phyloP scores from a whole-genome alignment of 2,113 vertebrate genomes.

The Lophura nycthemera region DNA sequence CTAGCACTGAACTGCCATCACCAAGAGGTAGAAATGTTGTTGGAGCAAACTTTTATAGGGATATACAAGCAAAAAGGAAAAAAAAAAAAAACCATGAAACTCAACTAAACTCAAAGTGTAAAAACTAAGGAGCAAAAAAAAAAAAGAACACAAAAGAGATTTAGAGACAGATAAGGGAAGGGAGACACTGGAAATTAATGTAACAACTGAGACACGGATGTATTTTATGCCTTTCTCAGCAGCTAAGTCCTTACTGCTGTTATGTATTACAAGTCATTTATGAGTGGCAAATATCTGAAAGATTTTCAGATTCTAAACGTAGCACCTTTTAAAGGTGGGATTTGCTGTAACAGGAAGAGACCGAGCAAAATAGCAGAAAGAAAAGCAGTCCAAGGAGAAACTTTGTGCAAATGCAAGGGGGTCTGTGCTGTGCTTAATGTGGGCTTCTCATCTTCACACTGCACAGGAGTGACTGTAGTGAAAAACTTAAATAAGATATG shows the following conservation, averaged over 20 bases:
- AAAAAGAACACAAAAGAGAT: not conserved
- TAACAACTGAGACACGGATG: not conserved
- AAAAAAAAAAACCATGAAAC: not conserved
- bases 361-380: not conserved
- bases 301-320: not conserved
- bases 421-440: not conserved
- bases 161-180: not conserved
- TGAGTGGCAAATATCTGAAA: not conserved
- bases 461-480: not conserved
- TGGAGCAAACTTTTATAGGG: not conserved
- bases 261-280: not conserved
- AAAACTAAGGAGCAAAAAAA: not conserved
- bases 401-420: rapidly evolving
- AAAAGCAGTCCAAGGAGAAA: rapidly evolving
- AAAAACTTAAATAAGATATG: not conserved
- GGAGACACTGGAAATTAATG: not conserved
- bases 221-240: not conserved
- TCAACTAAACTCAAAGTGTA: too few species aligned
- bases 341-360: not conserved
- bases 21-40: slow-evolving; percentile 8
- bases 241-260: not conserved
- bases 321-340: not conserved
- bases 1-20: slow-evolving; percentile 30
- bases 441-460: not conserved
- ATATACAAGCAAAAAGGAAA: not conserved